A percentile compares a stretch with the other conserved stretches of the same genome.
phyloP scores from a whole-genome alignment of 2,888 invertebrate species.

The Phyto melanocephala region DNA sequence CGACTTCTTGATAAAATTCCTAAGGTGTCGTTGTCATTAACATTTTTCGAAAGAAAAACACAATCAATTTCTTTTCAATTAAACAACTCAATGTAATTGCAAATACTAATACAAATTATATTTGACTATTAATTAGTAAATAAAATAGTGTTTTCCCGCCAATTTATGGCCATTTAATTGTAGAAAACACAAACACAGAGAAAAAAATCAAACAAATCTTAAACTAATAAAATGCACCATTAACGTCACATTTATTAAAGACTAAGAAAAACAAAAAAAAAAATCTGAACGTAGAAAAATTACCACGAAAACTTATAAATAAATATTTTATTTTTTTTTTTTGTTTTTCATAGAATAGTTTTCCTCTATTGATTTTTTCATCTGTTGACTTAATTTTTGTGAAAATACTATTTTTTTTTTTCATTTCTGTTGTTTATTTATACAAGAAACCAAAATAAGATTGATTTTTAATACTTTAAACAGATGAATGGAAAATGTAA shows the following conservation, averaged over 20 bases:
- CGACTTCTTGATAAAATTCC: too few relatives aligned
- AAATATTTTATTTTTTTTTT: slow-evolving; percentile 3
- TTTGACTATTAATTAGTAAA: slow-evolving; percentile 14
- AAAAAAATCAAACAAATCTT: slow-evolving; percentile 2
- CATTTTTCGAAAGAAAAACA: background rate
- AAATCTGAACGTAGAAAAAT: background rate
- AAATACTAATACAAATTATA: background rate
- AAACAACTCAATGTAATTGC: background rate
- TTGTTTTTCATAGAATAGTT: background rate
- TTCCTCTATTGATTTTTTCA: background rate
- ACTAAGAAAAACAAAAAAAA: slow-evolving; percentile 28
- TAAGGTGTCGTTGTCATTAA: too few relatives aligned
- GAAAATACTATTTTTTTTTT: slow-evolving; percentile 6
- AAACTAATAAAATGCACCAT: slow-evolving; percentile 38
- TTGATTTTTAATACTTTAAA: background rate
- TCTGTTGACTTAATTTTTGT: background rate
- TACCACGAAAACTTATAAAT: background rate
- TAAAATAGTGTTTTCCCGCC: slow-evolving; percentile 29
- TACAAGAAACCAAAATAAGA: background rate
- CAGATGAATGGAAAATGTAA: background rate
- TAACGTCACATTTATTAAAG: slow-evolving; percentile 51
- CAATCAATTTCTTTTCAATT: background rate
- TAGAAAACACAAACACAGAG: background rate
- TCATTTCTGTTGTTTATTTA: background rate
- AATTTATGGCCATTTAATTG: slow-evolving; percentile 55